A percentile compares a stretch with the other conserved stretches of the same genome.
These are phyloP conservation scores for Drosophila tsacasi DNA, from an alignment of 1,140 invertebrate species.

Conservation along the genomic window DNA sequence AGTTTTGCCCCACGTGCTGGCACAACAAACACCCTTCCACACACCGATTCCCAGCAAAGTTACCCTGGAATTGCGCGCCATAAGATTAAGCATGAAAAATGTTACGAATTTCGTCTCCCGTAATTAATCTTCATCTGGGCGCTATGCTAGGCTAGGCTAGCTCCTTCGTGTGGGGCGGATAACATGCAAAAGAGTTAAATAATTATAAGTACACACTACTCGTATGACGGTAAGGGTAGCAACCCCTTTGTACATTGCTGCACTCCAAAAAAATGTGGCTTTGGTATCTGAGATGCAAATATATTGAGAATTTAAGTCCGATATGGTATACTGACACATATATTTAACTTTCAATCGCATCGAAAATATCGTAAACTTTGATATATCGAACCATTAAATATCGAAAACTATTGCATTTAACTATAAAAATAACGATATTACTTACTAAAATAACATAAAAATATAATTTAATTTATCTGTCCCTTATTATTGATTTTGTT, in stretches of 20 bases:
- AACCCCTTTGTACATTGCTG: conserved; percentile 6
- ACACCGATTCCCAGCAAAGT: neutral
- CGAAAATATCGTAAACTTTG: neutral
- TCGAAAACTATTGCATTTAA: too few species aligned
- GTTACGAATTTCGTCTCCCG: conserved; percentile 69
- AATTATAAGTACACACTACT: conserved; percentile 70
- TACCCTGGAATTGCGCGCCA: conserved; percentile 54
- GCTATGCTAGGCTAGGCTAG: conserved; percentile 24
- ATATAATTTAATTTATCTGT: too few species aligned
- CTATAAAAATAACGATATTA: too few species aligned
- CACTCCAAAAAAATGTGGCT: neutral
- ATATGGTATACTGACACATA: too few species aligned
- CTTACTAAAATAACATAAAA: too few species aligned
- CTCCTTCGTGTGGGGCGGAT: conserved; percentile 14
- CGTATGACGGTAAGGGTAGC: conserved; percentile 1
- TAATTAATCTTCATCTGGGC: conserved; percentile 80
- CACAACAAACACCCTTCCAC: neutral
- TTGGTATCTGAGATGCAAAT: neutral
- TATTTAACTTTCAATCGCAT: rapidly evolving
- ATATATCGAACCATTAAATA: neutral
- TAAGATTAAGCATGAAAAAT: conserved; percentile 82
- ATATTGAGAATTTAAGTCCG: too few species aligned
- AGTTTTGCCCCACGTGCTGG: conserved; percentile 67
- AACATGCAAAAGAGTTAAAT: conserved; percentile 79
- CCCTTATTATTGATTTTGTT: too few species aligned